phyloP scores from a whole-genome alignment of 2,888 invertebrate species.

The Harpagoxenus sublaevis region DNA sequence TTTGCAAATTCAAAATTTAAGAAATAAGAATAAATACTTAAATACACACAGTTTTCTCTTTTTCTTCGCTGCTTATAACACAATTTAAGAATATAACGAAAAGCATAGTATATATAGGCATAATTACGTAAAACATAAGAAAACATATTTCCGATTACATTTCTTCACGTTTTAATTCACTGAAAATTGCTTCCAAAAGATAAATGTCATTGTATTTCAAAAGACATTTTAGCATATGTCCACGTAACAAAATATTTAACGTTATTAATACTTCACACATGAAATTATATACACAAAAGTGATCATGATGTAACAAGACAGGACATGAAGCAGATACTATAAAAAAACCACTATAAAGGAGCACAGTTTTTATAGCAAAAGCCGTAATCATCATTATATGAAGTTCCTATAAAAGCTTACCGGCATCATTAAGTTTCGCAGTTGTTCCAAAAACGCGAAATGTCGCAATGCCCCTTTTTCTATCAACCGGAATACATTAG shows the following conservation, averaged over 20 bases:
- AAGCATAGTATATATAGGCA: background rate
- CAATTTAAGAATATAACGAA: background rate
- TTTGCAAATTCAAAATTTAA: background rate
- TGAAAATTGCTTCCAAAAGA: background rate
- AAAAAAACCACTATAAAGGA: background rate
- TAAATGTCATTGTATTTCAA: background rate
- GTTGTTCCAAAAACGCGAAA: slow-evolving; percentile 1
- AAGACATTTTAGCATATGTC: background rate
- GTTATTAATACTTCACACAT: slow-evolving; percentile 23
- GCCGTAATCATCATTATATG: background rate
- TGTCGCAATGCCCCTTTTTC: background rate
- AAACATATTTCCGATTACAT: background rate
- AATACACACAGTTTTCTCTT: background rate
- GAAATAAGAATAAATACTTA: background rate
- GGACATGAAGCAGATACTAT: slow-evolving; percentile 5
- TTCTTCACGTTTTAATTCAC: background rate
- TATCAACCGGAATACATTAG: background rate
- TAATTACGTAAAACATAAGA: background rate
- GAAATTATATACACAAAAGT: slow-evolving; percentile 21
- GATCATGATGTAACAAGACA: slow-evolving; percentile 21
- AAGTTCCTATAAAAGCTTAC: background rate
- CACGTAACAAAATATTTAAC: slow-evolving; percentile 2
- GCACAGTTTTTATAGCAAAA: background rate
- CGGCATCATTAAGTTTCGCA: background rate
- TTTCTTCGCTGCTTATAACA: background rate